Evolutionary conservation across 1,140 invertebrate genomes (phyloP), one percentile per base, ranked within the genome.

Genomic region (Calephelis virginiensis): DNA sequence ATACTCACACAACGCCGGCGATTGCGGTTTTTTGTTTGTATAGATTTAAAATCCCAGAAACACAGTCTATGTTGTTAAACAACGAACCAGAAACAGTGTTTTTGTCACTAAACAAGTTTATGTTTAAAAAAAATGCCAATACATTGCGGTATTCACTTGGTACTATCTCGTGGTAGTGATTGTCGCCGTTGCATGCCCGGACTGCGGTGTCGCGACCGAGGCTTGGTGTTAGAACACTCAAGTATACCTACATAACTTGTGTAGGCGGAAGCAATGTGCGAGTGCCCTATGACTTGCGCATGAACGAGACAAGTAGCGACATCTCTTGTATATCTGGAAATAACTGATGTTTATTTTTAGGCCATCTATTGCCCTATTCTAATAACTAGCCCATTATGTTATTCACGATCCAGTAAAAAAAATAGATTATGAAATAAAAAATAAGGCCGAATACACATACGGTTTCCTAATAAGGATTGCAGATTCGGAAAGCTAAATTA

Each of bases 261-360:
- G 67, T 75, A 77, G 73, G 71, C 73, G 73, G 75, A 77, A 75
- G 71, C 69, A 63, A 48, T 64, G 64, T 67, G 63, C 64, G 67
- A 70, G 68, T 69, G 64, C 64, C 64, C 68, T 75, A 69, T 67
- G 71, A 75, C 71, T 68, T 75, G 56, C 67, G 69, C 67, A 64
- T 64, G 53, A 66, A 66, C n/a, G 17, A 40, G 43, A 61, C 67
- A 6, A 6, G 5, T 50, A 64, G 53, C 61, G 73, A 61, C 70
- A 69, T 75, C 75, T 73, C 45, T 68, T 11, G 17, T 5, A n/a
- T 3, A 10, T 40, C 37, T 11, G 13, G 5, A 9, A 14, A 38
- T 5, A 43, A 63, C 9, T 50, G 8, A 40, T 5, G 8, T 6
- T 40, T 61, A 9, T 5, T 6, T 5, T 12, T 38, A 13, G 49